phyloP scores from a whole-genome alignment of 2,888 invertebrate genomes.

The Oithona nana region DNA sequence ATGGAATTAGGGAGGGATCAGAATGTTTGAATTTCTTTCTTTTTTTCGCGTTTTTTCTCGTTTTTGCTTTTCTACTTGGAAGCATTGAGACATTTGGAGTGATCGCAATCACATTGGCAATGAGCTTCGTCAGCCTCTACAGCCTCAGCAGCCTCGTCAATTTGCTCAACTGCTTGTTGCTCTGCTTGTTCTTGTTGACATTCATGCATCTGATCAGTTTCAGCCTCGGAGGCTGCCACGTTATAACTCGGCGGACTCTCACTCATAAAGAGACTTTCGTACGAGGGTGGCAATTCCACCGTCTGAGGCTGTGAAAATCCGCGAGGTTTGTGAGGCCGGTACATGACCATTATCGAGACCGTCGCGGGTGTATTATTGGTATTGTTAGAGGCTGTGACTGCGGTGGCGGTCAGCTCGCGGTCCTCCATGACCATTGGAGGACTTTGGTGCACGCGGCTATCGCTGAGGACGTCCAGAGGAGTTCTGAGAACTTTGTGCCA shows the following conservation, averaged over 20 bases:
- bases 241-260: conserved; percentile 16
- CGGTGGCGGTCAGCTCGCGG: neutral
- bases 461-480: conserved; percentile 3
- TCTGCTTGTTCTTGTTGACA: neutral
- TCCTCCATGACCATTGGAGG: neutral
- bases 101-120: neutral
- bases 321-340: conserved; percentile 8
- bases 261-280: conserved; percentile 11
- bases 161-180: neutral
- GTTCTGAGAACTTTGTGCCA: conserved; percentile 13
- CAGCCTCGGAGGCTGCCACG: neutral
- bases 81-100: neutral
- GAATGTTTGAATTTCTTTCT: too few relatives aligned
- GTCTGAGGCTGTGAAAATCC: neutral
- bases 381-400: neutral
- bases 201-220: neutral
- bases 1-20: too few relatives aligned
- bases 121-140: neutral
- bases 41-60: too few relatives aligned
- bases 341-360: conserved; percentile 17
- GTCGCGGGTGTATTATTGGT: neutral
- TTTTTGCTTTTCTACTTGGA: neutral
- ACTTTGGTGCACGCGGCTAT: neutral
- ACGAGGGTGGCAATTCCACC: conserved; percentile 12
- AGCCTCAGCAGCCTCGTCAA: neutral